Base-by-base conservation (phyloP, 2,888 invertebrate genomes). In the Nomada flava region DNA sequence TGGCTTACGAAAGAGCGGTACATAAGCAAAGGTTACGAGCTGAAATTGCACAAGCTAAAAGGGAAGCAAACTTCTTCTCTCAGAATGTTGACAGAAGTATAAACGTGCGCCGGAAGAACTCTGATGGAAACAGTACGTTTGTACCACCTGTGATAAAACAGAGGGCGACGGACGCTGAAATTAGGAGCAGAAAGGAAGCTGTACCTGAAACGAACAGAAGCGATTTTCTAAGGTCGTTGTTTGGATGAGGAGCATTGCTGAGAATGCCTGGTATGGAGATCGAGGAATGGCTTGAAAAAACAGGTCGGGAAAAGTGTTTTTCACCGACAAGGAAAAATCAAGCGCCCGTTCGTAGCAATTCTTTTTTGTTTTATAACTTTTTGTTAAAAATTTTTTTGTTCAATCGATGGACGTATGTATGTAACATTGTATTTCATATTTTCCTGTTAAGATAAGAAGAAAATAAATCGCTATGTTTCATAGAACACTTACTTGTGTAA, bases 1-100 rank as follows among this genome's bases (percentile, higher is more conserved):
- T 99, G 87, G 97, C 97, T 2, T 99, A 98, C 93, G 99, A 99
- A 93, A 96, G 96, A 92, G 98, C 98, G 26, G 97, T 98, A 0
- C 96, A 97, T 89, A 96, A 97, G 91, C 98, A 99, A 93, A 96
- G 98, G 91, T 94, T 98, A 83, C 94, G 97, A 86, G 96, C 97
- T 0, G 99, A 99, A 94, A 97, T 99, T 75, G 96, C 97, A 18
- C 97, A 98, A 92, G 99, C 98, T 0, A 98, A 98, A 93, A 96
- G 97, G 93, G 98, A 98, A 93, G 97, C 98, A 0, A 96, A 97
- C 84, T 98, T 97, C 94, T 97, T 98, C 94, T 97, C 97, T 80
- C 95, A 96, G 75, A 97, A 97, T 94, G 95, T 98, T 26, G 97
- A 97, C 88, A 96, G 96, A 90, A 97, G 96, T 92, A 96, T 96